These are phyloP conservation scores for Parambassis ranga DNA, from an alignment of 2,797 vertebrate species.

Conservation along the genomic window DNA sequence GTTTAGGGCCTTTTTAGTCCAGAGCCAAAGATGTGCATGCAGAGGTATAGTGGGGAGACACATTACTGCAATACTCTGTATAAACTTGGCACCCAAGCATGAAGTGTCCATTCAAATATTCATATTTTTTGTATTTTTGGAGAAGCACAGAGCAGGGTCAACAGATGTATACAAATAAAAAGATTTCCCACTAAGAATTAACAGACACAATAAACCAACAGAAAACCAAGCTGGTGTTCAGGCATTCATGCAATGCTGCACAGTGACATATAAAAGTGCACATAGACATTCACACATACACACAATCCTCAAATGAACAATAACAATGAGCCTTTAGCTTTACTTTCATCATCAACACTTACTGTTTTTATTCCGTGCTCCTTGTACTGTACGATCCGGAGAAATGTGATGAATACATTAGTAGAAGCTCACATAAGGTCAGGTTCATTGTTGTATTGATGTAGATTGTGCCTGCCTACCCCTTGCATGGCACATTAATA, in stretches of 20 bases:
- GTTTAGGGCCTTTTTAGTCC: too few species aligned
- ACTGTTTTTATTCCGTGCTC: not conserved
- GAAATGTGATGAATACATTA: conserved; percentile 7
- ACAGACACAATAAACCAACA: not conserved
- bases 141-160: not conserved
- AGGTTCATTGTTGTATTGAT: not conserved
- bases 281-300: not conserved
- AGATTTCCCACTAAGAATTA: not conserved
- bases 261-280: conserved; percentile 8
- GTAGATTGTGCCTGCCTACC: not conserved
- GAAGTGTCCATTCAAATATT: too few species aligned
- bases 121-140: too few species aligned
- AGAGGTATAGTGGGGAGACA: not conserved
- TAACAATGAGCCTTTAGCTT: conserved; percentile 8
- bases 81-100: too few species aligned
- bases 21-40: too few species aligned
- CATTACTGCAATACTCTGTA: too few species aligned
- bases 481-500: not conserved
- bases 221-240: not conserved
- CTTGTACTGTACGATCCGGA: conserved; percentile 3
- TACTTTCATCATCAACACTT: not conserved
- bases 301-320: not conserved
- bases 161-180: not conserved
- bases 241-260: not conserved
- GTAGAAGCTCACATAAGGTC: conserved; percentile 12